These are phyloP conservation scores for Entomobrya proxima DNA, from an alignment of 2,888 invertebrate genomes.

Conservation along the genomic window DNA sequence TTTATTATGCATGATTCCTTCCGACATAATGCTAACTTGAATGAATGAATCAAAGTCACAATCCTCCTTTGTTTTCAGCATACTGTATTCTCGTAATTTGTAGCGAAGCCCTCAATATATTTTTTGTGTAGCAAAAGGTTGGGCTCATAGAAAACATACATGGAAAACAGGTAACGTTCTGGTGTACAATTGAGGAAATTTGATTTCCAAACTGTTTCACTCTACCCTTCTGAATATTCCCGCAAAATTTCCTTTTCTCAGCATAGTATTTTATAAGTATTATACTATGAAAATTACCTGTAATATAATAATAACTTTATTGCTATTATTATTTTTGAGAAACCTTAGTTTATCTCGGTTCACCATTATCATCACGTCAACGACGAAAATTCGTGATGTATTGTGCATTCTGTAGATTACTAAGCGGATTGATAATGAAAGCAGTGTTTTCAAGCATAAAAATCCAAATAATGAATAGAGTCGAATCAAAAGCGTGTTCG, in stretches of 20 bases:
- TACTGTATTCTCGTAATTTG: too few species aligned
- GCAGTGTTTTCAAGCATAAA: neutral
- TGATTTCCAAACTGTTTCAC: too few species aligned
- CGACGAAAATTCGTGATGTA: neutral
- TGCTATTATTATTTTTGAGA: too few species aligned
- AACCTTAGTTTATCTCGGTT: too few species aligned
- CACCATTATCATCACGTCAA: neutral
- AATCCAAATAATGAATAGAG: neutral
- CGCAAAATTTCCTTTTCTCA: neutral
- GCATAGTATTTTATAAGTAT: too few species aligned
- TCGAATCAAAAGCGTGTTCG: neutral
- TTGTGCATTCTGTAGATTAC: neutral
- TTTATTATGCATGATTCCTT: neutral
- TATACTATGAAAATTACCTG: neutral
- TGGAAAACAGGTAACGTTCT: too few species aligned
- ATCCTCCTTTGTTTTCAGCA: too few species aligned
- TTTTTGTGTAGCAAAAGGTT: too few species aligned
- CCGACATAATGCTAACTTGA: neutral
- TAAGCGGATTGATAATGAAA: neutral
- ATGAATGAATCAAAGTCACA: neutral
- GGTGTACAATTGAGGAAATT: too few species aligned
- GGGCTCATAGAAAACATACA: too few species aligned
- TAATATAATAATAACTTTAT: conserved; percentile 5
- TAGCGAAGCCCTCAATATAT: too few species aligned
- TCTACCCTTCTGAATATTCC: too few species aligned